Evolutionary conservation across 2,113 vertebrate genomes (phyloP).

Genomic region (Pantherophis guttatus): DNA sequence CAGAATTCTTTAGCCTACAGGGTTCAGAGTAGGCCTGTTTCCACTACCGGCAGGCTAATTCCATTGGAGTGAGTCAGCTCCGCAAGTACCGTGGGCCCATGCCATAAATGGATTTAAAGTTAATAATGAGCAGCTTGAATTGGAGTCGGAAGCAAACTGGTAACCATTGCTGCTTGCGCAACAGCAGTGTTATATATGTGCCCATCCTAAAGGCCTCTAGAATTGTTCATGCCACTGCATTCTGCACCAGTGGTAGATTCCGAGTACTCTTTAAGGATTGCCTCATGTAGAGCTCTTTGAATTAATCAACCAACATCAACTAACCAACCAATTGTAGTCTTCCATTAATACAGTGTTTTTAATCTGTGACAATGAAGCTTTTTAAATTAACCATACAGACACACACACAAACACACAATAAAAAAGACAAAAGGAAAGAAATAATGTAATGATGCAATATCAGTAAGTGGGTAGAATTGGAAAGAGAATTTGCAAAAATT

Average conservation of each 20-base stretch:
- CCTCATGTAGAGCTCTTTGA: background rate
- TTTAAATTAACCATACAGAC: too few relatives aligned
- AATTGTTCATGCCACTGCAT: background rate
- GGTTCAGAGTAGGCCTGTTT: background rate
- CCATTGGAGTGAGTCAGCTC: background rate
- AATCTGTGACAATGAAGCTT: background rate
- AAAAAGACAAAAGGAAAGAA: background rate
- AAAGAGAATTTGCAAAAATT: background rate
- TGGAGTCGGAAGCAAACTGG: background rate
- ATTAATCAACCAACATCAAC: background rate
- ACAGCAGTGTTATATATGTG: background rate
- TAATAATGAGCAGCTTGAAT: background rate
- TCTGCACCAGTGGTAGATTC: background rate
- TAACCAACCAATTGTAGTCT: background rate
- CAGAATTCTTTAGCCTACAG: background rate
- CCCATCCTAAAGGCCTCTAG: background rate
- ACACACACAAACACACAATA: background rate
- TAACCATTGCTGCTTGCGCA: background rate
- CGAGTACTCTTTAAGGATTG: too few relatives aligned
- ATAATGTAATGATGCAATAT: background rate
- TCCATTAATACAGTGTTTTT: background rate
- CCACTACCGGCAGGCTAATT: background rate
- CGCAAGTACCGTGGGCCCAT: background rate
- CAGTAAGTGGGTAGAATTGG: background rate
- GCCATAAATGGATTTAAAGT: background rate